Evolutionary conservation across 2,797 vertebrate species (phyloP).

Genomic region (Cyprinella venusta): DNA sequence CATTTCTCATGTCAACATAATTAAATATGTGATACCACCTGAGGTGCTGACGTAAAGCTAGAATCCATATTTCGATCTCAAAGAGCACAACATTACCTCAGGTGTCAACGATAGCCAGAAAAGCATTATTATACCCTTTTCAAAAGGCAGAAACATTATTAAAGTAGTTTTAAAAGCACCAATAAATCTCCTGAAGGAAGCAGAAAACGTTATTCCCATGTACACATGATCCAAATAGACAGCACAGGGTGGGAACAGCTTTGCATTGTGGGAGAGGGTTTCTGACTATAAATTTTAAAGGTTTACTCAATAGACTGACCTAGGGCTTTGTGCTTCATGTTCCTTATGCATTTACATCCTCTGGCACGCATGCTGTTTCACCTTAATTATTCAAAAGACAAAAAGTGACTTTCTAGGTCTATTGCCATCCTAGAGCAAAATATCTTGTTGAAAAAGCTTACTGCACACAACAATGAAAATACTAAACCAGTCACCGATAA

Average conservation of each 20-base stretch:
- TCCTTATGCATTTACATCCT: slow-evolving; percentile 22
- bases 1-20: slow-evolving; percentile 51
- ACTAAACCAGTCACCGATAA: slow-evolving; percentile 15
- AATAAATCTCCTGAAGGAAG: slow-evolving; percentile 43
- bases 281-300: slow-evolving; percentile 41
- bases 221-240: slow-evolving; percentile 43
- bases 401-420: slow-evolving; percentile 41
- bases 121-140: slow-evolving; percentile 45
- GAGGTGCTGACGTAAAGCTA: slow-evolving; percentile 29
- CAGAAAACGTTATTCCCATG: slow-evolving; percentile 13
- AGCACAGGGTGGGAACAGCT: slow-evolving; percentile 31
- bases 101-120: slow-evolving; percentile 56
- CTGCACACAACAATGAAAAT: neutral
- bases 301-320: slow-evolving; percentile 46
- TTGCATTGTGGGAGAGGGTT: slow-evolving; percentile 27
- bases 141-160: slow-evolving; percentile 27
- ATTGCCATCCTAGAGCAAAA: slow-evolving; percentile 32
- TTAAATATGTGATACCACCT: slow-evolving; percentile 47
- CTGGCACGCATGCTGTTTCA: slow-evolving; percentile 34
- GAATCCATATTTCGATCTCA: slow-evolving; percentile 35
- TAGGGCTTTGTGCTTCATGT: slow-evolving; percentile 34
- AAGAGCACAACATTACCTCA: slow-evolving; percentile 56
- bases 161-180: slow-evolving; percentile 23
- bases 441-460: neutral
- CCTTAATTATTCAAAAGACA: slow-evolving; percentile 35